Conservation (phyloP, 2,888 invertebrate genomes). For the Leptura quadrifasciata region DNA sequence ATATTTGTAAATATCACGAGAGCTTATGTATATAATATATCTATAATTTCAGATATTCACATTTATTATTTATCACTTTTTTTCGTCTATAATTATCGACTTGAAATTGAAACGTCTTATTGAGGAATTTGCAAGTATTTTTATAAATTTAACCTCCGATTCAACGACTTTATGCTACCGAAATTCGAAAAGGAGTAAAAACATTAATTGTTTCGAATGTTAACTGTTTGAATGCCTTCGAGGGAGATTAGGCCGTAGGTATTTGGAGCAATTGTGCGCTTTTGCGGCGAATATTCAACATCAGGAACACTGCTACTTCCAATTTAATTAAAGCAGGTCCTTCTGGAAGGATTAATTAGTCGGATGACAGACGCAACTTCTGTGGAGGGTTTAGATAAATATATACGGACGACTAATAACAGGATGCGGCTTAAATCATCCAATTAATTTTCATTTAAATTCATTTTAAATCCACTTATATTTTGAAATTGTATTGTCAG, state of each 20-base stretch:
- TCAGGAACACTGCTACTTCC: constrained; percentile 69
- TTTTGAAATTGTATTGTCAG: constrained; percentile 30
- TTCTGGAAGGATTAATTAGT: constrained; percentile 71
- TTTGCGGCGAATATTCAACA: constrained; percentile 65
- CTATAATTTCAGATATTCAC: no score
- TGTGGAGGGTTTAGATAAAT: constrained; percentile 67
- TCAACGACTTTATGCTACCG: not conserved
- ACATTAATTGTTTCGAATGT: constrained; percentile 18
- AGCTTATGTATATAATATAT: no score
- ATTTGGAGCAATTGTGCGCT: constrained; percentile 52
- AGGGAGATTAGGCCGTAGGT: constrained; percentile 33
- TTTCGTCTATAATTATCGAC: not conserved
- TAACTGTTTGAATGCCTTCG: constrained; percentile 25
- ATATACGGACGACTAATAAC: constrained; percentile 68
- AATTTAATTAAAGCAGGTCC: constrained; percentile 71
- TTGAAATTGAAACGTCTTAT: not conserved
- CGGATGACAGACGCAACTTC: constrained; percentile 69
- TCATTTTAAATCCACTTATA: constrained; percentile 63
- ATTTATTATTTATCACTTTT: not conserved
- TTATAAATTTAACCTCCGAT: not conserved
- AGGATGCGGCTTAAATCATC: constrained; percentile 69
- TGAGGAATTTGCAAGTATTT: not conserved
- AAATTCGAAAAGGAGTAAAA: constrained; percentile 25
- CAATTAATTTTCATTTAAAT: constrained; percentile 71
- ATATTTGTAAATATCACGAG: no score